A percentile compares a stretch with the other conserved stretches of the same genome.
Conservation (phyloP, 2,888 invertebrate genomes). For the Drosophila melanocephala region DNA sequence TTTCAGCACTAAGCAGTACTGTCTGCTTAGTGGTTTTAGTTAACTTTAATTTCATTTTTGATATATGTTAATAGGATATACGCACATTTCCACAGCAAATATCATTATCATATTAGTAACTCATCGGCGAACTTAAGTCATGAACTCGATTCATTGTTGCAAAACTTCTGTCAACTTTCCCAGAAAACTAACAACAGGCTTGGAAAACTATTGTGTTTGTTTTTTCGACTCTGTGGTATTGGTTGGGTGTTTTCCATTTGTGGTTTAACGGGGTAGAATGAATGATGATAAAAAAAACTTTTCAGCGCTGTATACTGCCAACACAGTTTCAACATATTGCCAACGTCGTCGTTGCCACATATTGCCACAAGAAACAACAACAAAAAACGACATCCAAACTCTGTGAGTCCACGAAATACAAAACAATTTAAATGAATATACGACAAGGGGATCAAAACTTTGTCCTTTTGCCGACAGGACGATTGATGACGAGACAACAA, state of each 20-base stretch:
- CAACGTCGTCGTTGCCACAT: conserved; percentile 39
- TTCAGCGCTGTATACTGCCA: conserved; percentile 16
- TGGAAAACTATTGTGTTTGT: conserved; percentile 37
- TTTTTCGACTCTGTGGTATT: background rate
- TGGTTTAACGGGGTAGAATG: conserved; percentile 26
- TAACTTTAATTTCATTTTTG: conserved; percentile 37
- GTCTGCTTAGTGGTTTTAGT: conserved; percentile 1
- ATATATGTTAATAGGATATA: conserved; percentile 39
- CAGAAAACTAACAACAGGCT: conserved; percentile 31
- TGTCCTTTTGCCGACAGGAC: conserved; percentile 55
- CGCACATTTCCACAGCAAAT: conserved; percentile 61
- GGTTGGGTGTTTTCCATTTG: conserved; percentile 5
- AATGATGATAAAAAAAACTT: conserved; percentile 50
- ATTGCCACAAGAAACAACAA: conserved; percentile 34
- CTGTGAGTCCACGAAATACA: conserved; percentile 55
- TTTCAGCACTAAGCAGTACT: conserved; percentile 16
- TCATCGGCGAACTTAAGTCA: conserved; percentile 60
- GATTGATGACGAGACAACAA: conserved; percentile 54
- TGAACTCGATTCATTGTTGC: conserved; percentile 40
- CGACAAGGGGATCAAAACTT: conserved; percentile 52
- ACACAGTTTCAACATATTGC: conserved; percentile 51
- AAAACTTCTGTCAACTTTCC: conserved; percentile 45
- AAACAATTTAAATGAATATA: conserved; percentile 71
- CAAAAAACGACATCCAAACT: conserved; percentile 25
- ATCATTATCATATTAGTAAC: conserved; percentile 79